Evolutionary conservation across 1,140 invertebrate species (phyloP).

Genomic region (Apis cerana): DNA sequence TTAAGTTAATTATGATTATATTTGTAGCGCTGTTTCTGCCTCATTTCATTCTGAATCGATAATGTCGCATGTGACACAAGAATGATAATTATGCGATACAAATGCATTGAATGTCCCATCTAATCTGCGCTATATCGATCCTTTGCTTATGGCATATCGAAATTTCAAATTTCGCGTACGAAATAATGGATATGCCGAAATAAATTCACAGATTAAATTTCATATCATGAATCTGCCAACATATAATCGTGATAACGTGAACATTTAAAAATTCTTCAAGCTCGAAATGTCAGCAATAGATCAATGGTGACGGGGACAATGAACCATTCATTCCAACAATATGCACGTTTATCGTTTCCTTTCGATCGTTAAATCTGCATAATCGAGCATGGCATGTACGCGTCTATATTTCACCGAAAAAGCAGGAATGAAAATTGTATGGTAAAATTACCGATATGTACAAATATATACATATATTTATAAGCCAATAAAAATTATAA

Average conservation of each 20-base stretch:
- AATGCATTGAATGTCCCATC: no score
- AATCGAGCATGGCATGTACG: not conserved
- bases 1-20: no score
- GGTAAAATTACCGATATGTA: no score
- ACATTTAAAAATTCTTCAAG: not conserved
- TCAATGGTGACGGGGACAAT: not conserved
- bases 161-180: not conserved
- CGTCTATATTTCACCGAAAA: not conserved
- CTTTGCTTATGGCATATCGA: not conserved
- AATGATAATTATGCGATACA: no score
- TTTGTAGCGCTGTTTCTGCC: no score
- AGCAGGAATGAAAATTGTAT: not conserved
- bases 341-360: constrained; percentile 23
- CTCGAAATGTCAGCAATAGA: constrained; percentile 28
- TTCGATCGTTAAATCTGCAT: constrained; percentile 13
- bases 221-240: not conserved
- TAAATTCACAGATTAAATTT: not conserved
- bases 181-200: not conserved
- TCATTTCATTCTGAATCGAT: no score
- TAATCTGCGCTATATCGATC: no score
- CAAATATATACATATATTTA: no score
- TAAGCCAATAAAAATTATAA: no score
- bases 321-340: constrained; percentile 6
- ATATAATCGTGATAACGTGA: not conserved
- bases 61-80: no score